Conservation (phyloP, 2,113 vertebrate genomes). For the Tachysurus vachellii region DNA sequence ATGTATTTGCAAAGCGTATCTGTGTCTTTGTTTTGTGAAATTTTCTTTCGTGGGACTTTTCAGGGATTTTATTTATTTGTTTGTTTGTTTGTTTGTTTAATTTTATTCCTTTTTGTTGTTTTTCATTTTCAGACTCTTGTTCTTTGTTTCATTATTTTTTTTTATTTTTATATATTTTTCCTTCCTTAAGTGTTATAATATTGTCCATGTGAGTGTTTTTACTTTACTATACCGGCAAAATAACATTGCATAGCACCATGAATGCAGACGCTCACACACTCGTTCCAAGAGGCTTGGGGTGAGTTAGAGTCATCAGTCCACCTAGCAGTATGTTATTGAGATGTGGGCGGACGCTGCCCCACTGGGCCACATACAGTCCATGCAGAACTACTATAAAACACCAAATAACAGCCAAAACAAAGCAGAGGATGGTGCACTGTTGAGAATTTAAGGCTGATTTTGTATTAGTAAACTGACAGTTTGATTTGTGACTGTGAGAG, state of each 20-base stretch:
- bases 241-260: background rate
- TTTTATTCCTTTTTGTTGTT: background rate
- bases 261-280: background rate
- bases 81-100: background rate
- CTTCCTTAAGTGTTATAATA: no score
- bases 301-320: background rate
- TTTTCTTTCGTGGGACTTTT: no score
- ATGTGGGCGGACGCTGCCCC: background rate
- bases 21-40: background rate
- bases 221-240: background rate
- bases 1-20: background rate
- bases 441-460: background rate
- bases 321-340: background rate
- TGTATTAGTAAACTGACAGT: background rate
- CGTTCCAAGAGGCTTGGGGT: background rate
- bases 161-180: background rate
- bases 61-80: background rate
- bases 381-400: background rate
- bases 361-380: background rate
- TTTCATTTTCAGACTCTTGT: background rate
- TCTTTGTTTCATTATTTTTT: background rate
- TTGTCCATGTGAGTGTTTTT: background rate
- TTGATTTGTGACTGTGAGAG: background rate
- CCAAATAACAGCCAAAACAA: background rate
- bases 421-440: background rate